Percentiles rank a stretch among this genome's conserved stretches.
Conservation (phyloP, 2,113 vertebrate species). For the Podarcis cretensis region DNA sequence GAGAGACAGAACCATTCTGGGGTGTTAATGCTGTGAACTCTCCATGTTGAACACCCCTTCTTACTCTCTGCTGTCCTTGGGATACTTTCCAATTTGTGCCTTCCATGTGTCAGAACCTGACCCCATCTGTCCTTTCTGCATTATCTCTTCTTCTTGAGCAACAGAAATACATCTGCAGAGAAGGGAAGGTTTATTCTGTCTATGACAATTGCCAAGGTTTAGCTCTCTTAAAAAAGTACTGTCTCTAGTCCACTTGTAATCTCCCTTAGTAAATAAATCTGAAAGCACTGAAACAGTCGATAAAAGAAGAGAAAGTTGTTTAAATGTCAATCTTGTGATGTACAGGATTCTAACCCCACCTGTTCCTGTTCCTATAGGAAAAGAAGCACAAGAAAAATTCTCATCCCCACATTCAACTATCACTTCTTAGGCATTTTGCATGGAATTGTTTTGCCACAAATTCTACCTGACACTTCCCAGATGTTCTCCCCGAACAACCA, state of each 20-base stretch:
- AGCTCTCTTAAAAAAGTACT: not conserved
- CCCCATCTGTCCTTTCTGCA: not conserved
- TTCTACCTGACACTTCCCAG: slow-evolving; percentile 55
- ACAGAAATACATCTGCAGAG: not conserved
- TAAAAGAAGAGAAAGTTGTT: slow-evolving; percentile 22
- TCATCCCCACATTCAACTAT: slow-evolving; percentile 42
- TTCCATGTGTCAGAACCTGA: not conserved
- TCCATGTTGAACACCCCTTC: not conserved
- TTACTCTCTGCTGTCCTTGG: not conserved
- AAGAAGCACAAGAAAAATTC: not conserved
- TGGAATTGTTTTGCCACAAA: slow-evolving; percentile 20
- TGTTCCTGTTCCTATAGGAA: not conserved
- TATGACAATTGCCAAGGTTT: slow-evolving; percentile 3
- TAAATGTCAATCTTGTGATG: slow-evolving; percentile 28
- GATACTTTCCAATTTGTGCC: not conserved
- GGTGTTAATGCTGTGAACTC: not conserved
- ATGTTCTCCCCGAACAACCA: slow-evolving; percentile 44
- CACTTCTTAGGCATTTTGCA: not conserved
- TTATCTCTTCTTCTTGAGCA: not conserved
- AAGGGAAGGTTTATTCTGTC: not conserved
- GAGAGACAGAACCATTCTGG: not conserved
- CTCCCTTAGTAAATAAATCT: not conserved
- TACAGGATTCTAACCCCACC: not conserved
- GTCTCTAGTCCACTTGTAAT: not conserved
- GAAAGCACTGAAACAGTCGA: not conserved